Evolutionary conservation across 2,888 invertebrate genomes (phyloP).

Genomic region (Eudasyphora cyanicolor): DNA sequence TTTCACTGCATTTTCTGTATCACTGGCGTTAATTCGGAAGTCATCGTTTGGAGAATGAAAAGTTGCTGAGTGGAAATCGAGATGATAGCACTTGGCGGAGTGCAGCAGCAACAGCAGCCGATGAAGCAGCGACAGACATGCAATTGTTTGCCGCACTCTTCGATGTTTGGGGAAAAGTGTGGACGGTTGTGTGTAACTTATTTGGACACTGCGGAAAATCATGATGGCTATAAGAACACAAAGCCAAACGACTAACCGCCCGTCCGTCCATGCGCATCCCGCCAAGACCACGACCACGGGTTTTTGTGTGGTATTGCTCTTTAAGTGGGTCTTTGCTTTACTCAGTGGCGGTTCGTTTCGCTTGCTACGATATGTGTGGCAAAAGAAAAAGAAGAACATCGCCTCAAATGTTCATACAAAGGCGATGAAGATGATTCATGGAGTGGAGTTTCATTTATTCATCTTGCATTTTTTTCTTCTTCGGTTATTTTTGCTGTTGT

Average conservation of each 20-base stretch:
- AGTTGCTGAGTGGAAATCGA: not conserved
- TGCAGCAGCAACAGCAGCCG: not conserved
- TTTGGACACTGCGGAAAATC: not conserved
- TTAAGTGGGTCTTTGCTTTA: conserved; percentile 8
- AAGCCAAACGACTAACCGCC: not conserved
- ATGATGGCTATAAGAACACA: not conserved
- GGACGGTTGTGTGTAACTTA: not conserved
- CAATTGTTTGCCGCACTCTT: no score
- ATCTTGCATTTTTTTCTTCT: no score
- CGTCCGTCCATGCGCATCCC: not conserved
- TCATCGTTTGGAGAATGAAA: not conserved
- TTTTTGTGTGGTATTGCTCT: not conserved
- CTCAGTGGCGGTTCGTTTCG: not conserved
- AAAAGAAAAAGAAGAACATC: no score
- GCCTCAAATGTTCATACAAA: no score
- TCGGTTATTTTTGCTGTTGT: no score
- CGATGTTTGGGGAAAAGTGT: not conserved
- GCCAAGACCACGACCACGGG: not conserved
- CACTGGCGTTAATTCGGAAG: conserved; percentile 18
- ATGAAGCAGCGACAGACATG: not conserved
- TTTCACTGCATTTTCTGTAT: conserved; percentile 8
- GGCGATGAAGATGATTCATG: no score
- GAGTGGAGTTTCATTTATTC: no score
- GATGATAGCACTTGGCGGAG: not conserved
- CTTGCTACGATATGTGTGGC: no score